phyloP scores from a whole-genome alignment of 2,113 vertebrate species.

The Callocephalon fimbriatum region DNA sequence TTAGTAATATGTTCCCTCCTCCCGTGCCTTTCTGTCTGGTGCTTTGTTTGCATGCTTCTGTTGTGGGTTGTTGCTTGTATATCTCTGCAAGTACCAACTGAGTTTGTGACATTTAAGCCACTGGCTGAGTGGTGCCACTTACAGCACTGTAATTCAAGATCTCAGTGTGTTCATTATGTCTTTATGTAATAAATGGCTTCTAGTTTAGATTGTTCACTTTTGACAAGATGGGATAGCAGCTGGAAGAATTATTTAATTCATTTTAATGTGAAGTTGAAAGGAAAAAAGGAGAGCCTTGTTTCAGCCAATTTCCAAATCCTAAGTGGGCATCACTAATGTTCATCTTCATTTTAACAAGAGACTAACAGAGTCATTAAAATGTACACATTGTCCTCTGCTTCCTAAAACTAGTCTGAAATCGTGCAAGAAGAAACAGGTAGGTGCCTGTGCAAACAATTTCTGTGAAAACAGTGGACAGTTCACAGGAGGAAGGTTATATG shows the following conservation, averaged over 20 bases:
- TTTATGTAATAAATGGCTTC: constrained; percentile 22
- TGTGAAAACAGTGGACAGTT: not conserved
- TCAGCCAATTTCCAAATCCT: not conserved
- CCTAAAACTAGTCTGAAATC: not conserved
- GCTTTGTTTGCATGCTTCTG: not conserved
- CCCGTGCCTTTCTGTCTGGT: not conserved
- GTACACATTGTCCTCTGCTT: not conserved
- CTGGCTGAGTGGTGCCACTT: not conserved
- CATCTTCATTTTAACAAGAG: not conserved
- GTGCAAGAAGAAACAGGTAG: not conserved
- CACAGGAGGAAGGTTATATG: not conserved
- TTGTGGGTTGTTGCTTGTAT: not conserved
- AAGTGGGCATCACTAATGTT: not conserved
- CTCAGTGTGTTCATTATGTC: not conserved
- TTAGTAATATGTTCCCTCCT: not conserved
- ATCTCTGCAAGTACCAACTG: not conserved
- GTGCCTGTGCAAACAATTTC: not conserved
- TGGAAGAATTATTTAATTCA: not conserved
- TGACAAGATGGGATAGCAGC: not conserved
- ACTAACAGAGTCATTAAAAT: not conserved
- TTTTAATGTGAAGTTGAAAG: not conserved
- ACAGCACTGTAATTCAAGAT: not conserved
- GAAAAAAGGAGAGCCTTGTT: not conserved
- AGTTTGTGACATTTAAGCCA: not conserved
- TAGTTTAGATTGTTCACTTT: not conserved